phyloP scores from a whole-genome alignment of 2,113 vertebrate species.

The Clinocottus analis region DNA sequence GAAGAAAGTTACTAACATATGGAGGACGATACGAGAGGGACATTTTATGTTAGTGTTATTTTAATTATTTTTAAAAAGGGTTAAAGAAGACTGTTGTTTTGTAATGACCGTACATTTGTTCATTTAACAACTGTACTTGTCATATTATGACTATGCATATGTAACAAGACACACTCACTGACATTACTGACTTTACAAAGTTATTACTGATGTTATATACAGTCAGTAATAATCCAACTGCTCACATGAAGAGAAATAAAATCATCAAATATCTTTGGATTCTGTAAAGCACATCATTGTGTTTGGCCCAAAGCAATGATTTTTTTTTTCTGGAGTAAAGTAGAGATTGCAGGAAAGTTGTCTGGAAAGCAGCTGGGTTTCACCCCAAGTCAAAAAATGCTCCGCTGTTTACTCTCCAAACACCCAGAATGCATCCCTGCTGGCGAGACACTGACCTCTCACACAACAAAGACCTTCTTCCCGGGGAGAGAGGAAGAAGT shows the following conservation, averaged over 20 bases:
- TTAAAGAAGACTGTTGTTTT: background rate
- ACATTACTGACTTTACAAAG: no score
- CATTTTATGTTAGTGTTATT: background rate
- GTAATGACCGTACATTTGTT: background rate
- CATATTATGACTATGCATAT: background rate
- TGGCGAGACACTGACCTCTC: conserved; percentile 67
- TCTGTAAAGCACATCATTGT: conserved; percentile 28
- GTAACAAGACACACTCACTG: no score
- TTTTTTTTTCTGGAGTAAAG: conserved; percentile 8
- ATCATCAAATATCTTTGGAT: background rate
- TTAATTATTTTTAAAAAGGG: background rate
- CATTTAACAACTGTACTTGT: background rate
- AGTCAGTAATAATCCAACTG: background rate
- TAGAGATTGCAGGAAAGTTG: conserved; percentile 38
- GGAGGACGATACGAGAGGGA: background rate
- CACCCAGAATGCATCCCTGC: conserved; percentile 75
- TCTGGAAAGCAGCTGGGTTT: conserved; percentile 60
- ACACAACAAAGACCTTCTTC: conserved; percentile 62
- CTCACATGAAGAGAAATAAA: background rate
- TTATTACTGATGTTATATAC: background rate
- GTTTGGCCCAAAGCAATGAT: conserved; percentile 4
- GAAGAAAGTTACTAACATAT: background rate
- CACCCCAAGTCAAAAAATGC: conserved; percentile 57
- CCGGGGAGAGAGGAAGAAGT: conserved; percentile 52
- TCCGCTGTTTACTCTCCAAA: conserved; percentile 77